Percentiles rank a stretch among this genome's conserved stretches.
Evolutionary conservation across 2,797 vertebrate genomes (phyloP).

Genomic region (Phyllotis vaccarum): DNA sequence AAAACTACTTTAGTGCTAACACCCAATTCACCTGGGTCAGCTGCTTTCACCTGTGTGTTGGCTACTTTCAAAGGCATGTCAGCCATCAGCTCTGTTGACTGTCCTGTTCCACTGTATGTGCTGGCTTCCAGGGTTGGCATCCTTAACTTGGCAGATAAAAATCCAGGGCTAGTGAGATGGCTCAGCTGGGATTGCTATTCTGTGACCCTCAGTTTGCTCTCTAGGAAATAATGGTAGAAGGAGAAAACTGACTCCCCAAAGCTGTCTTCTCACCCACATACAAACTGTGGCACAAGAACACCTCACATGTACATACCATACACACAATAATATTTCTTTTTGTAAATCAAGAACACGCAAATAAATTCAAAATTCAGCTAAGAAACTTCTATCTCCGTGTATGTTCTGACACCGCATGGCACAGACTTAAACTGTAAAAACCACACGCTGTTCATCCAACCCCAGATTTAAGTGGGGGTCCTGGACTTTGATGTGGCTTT

Average conservation of each 20-base stretch:
- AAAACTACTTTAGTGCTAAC: neutral
- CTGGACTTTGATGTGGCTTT: neutral
- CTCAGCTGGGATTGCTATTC: neutral
- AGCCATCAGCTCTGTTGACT: neutral
- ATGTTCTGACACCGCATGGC: neutral
- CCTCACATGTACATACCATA: neutral
- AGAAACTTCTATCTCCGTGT: neutral
- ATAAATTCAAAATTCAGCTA: conserved; percentile 2
- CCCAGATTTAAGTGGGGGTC: conserved; percentile 33
- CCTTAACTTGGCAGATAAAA: conserved; percentile 33
- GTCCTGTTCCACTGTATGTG: neutral
- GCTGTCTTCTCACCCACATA: neutral
- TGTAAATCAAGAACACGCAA: neutral
- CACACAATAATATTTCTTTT: neutral
- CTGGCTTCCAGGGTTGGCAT: neutral
- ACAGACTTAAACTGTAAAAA: conserved; percentile 12
- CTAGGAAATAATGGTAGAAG: neutral
- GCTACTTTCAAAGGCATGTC: neutral
- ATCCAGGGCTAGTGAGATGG: neutral
- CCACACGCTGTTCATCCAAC: neutral
- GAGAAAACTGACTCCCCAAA: neutral
- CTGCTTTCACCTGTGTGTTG: neutral
- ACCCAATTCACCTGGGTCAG: neutral
- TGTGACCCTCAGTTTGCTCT: neutral
- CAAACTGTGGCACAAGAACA: neutral